These are phyloP conservation scores for Catamblyrhynchus diadema DNA, from an alignment of 2,797 vertebrate species.

Conservation along the genomic window DNA sequence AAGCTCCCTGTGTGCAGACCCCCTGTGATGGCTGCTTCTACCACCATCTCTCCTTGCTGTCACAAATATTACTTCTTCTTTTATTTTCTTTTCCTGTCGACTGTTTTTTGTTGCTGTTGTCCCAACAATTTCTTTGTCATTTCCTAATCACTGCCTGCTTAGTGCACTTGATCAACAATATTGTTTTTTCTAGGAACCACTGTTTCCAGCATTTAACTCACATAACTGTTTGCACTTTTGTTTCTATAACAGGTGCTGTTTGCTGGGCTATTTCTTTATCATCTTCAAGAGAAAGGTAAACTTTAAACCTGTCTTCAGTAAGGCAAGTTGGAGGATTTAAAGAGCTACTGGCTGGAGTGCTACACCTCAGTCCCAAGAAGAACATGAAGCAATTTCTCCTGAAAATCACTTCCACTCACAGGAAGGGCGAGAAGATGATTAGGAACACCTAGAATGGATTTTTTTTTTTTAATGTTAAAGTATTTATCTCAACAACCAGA, in stretches of 20 bases:
- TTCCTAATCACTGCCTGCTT: not conserved
- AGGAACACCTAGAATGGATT: not conserved
- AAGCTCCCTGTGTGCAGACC: not conserved
- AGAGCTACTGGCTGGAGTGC: not conserved
- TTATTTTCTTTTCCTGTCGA: not conserved
- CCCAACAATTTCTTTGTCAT: not conserved
- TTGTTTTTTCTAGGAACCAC: not conserved
- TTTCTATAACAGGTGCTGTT: not conserved
- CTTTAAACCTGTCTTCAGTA: not conserved
- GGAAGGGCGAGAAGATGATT: not conserved
- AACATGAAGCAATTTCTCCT: not conserved
- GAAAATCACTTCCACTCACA: not conserved
- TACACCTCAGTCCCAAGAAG: not conserved
- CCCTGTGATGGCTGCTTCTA: not conserved
- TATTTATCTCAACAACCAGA: not conserved
- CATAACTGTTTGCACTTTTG: not conserved
- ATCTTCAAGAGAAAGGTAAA: not conserved
- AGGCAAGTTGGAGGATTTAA: not conserved
- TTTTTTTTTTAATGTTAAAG: not conserved
- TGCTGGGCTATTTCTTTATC: not conserved
- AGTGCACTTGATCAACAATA: not conserved
- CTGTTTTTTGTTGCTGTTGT: not conserved
- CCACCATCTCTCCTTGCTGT: accelerated
- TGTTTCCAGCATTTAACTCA: not conserved
- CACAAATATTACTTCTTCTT: not conserved